These are phyloP conservation scores for Steatocranus sp. DNA, from an alignment of 2,797 vertebrate genomes.

Conservation along the genomic window DNA sequence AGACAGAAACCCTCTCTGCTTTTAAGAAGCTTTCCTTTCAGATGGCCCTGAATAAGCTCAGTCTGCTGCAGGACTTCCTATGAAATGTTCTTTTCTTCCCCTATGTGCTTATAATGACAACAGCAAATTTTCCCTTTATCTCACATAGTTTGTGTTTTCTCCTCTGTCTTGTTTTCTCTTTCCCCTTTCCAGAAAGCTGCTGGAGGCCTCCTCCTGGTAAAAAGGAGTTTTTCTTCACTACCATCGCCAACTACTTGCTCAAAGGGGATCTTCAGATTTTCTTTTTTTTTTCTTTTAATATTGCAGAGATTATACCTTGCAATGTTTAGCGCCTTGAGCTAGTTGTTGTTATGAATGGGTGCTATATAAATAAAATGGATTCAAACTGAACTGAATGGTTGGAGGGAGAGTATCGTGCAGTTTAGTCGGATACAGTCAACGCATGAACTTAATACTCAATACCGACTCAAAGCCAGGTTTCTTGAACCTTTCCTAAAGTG, in stretches of 20 bases:
- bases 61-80: not conserved
- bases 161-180: not conserved
- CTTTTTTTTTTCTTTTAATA: not conserved
- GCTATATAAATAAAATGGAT: not conserved
- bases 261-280: not conserved
- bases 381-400: not conserved
- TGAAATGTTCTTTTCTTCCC: not conserved
- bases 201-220: not conserved
- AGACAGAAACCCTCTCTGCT: not conserved
- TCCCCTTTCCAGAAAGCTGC: not conserved
- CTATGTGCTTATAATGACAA: not conserved
- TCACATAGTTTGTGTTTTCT: not conserved
- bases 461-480: not conserved
- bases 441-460: not conserved
- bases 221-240: not conserved
- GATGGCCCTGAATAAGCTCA: not conserved
- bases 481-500: not conserved
- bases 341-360: not conserved
- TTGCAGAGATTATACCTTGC: not conserved
- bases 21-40: not conserved
- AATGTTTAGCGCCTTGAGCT: not conserved
- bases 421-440: rapidly evolving
- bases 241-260: not conserved
- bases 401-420: not conserved
- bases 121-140: not conserved